Base-by-base conservation (phyloP, 2,888 invertebrate species). In the Suillia variegata region DNA sequence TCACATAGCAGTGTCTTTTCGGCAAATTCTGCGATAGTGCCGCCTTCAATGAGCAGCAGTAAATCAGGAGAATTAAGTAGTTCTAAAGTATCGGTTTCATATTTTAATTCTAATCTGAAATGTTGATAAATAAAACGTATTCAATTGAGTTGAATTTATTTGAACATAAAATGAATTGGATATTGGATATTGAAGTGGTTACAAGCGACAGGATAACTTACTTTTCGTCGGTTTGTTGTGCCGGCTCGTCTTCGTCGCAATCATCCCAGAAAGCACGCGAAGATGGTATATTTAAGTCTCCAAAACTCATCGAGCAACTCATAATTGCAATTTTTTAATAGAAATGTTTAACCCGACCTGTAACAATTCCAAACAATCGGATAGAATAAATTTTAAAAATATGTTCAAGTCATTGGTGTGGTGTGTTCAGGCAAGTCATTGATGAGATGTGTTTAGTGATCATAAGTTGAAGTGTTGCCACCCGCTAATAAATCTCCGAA, bases 211-310 rank as follows among this genome's bases (percentile, higher is more conserved):
- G 52, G 15, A 6, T 8, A 8, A 62, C 62, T 65, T 62, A 78
- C 78, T 73, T 74, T 18, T 67, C 67, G 0, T 61, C 65, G 42
- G 63, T 59, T 15, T 67, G 51, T 22, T 31, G 62, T 2, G 69
- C 66, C 10, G 69, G 62, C n/a, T 73, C 77, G 53, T 78, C 78
- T 48, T 82, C 82, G 17, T 80, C 80, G 24, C 79, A 78, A 38
- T 79, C 82, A 65, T 82, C 81, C 80, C 80, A 81, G 58, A 82
- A 81, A 0, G 81, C 81, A n/a, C 81, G 71, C 2, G 81, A 81
- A 0, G 78, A 74, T 1, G 82, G 81, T 47, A 81, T 78, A 42
- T 78, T 74, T 22, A 81, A 59, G 68, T 81, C 81, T 6, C 81
- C 81, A 67, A 81, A 81, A 53, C 77, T 74, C 64, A 73, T 69